These are phyloP conservation scores for Calephelis nemesis DNA, from an alignment of 1,140 invertebrate genomes.

Conservation along the genomic window DNA sequence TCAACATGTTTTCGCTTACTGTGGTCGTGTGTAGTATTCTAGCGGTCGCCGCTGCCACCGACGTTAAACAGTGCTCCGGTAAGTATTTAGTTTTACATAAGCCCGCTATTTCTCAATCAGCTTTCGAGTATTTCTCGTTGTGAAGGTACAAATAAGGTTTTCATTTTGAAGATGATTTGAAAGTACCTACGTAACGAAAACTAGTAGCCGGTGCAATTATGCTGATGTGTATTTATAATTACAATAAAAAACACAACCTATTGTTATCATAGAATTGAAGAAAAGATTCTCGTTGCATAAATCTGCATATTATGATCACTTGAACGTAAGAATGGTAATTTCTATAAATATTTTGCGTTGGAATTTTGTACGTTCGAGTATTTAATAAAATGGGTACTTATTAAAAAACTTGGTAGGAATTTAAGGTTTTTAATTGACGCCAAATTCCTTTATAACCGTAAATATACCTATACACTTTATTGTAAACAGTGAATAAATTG, in stretches of 20 bases:
- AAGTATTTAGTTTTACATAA: conserved; percentile 31
- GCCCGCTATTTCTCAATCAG: background rate
- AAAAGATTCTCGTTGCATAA: conserved; percentile 9
- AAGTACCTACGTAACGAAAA: background rate
- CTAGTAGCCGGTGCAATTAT: background rate
- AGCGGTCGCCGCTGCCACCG: conserved; percentile 25
- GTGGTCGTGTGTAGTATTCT: conserved; percentile 28
- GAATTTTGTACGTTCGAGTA: too few species aligned
- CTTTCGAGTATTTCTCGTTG: background rate
- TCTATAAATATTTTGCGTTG: too few species aligned
- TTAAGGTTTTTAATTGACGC: too few species aligned
- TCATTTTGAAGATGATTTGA: background rate
- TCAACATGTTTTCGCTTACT: conserved; percentile 29
- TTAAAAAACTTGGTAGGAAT: too few species aligned
- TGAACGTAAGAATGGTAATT: too few species aligned
- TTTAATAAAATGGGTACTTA: too few species aligned
- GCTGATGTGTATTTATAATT: background rate
- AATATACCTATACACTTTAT: too few species aligned
- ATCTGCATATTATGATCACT: background rate
- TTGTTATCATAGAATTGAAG: conserved; percentile 1
- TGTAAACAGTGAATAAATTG: too few species aligned
- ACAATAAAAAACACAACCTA: conserved; percentile 1
- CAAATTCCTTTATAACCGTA: too few species aligned
- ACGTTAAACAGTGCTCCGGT: conserved; percentile 33
- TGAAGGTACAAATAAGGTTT: background rate